Conservation (phyloP, 2,797 vertebrate species). For the Echiichthys vipera region DNA sequence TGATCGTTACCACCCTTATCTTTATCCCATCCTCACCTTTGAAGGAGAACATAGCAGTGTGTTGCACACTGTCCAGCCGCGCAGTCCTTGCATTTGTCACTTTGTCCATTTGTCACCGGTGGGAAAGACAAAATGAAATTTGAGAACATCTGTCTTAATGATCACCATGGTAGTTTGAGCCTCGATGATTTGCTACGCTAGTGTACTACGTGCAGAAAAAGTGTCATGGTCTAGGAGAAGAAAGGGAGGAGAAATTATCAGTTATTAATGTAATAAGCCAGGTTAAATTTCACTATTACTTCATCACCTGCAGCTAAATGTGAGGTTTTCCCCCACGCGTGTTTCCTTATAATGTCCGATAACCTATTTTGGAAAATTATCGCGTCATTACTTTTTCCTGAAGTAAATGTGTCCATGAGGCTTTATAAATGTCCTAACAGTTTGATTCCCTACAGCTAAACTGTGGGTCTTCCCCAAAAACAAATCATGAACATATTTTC, state of each 20-base stretch:
- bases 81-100: conserved; percentile 85
- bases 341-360: neutral
- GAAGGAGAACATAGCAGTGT: conserved; percentile 85
- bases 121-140: conserved; percentile 79
- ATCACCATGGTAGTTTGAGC: conserved; percentile 59
- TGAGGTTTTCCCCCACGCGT: neutral
- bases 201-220: conserved; percentile 6
- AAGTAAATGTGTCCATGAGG: neutral
- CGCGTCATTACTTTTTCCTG: neutral
- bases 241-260: conserved; percentile 45
- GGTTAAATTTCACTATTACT: neutral
- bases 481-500: neutral
- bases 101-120: conserved; percentile 79
- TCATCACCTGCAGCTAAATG: neutral
- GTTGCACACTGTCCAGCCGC: conserved; percentile 82
- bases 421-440: neutral
- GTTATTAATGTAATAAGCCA: neutral
- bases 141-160: conserved; percentile 79
- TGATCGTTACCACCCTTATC: conserved; percentile 82
- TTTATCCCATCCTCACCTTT: conserved; percentile 81
- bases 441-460: neutral
- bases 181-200: conserved; percentile 29
- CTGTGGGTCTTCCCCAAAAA: neutral
- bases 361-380: neutral
- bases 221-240: conserved; percentile 50